These are phyloP conservation scores for Orthosia gracilis DNA, from an alignment of 2,888 invertebrate genomes.

Conservation along the genomic window DNA sequence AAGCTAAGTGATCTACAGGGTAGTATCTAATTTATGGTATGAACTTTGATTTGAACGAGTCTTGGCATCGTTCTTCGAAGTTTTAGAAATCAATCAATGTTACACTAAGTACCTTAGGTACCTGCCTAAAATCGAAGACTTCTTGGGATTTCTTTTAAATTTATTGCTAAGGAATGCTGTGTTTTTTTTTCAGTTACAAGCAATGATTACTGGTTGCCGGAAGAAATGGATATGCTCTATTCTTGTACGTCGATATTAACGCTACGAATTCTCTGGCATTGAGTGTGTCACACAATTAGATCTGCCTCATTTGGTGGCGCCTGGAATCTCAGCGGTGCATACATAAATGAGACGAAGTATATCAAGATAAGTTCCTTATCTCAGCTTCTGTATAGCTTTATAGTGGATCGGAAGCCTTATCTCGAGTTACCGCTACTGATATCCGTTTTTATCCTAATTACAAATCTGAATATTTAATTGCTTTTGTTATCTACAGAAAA, in stretches of 20 bases:
- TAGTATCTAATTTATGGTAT: too few relatives aligned
- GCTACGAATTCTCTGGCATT: slow-evolving; percentile 43
- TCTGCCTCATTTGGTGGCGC: slow-evolving; percentile 9
- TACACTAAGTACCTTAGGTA: too few relatives aligned
- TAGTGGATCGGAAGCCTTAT: slow-evolving; percentile 16
- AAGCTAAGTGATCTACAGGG: too few relatives aligned
- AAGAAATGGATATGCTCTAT: slow-evolving; percentile 40
- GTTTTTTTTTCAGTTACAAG: background rate
- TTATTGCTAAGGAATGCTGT: background rate
- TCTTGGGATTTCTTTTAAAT: background rate
- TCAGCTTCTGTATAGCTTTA: background rate
- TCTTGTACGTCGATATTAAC: slow-evolving; percentile 9
- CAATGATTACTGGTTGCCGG: slow-evolving; percentile 25
- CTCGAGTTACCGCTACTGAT: slow-evolving; percentile 25
- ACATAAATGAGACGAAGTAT: too few relatives aligned
- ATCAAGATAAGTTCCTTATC: slow-evolving; percentile 10
- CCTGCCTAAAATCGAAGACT: too few relatives aligned
- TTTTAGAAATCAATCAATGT: background rate
- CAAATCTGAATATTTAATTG: slow-evolving; percentile 22
- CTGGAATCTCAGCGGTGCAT: background rate
- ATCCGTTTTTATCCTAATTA: slow-evolving; percentile 22
- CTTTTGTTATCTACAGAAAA: background rate
- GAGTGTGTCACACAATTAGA: slow-evolving; percentile 49
- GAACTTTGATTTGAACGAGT: background rate
- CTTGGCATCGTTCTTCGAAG: background rate